Base-by-base conservation (phyloP, 2,888 invertebrate genomes). In the Gasteruption jaculator region DNA sequence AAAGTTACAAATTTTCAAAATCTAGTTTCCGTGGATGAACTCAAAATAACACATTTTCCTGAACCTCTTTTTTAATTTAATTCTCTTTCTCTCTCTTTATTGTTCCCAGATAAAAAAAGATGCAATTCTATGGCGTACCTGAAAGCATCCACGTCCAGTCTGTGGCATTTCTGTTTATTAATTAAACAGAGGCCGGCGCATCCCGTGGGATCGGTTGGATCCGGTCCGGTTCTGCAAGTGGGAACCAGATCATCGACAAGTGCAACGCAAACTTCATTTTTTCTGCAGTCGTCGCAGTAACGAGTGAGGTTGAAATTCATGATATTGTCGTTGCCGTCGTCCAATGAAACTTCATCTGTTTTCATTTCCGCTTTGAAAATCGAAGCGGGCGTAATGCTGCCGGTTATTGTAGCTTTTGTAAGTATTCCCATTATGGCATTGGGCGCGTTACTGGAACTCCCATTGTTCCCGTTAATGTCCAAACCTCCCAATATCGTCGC, bases 191-290 rank as follows among this genome's bases (percentile, higher is more conserved):
- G 58, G 3, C 74, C 74, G 7, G 65, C 71, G 47, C 74, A 74
- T 43, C 81, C 81, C 53, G 81, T 81, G 3, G 80, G 79, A 58
- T 82, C 82, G 8, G 73, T 67, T 3, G 65, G 61, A 58, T 82
- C 81, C 12, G 68, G 54, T 5, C 76, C 72, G 25, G 60, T 58
- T 54, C 73, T 74, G 61, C 83, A 83, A 32, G 74, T 70, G 3
- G 82, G 77, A 32, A 76, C 76, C 34, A 78, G 76, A 56, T 78
- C 81, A 51, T 72, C 76, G 53, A 77, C 76, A 52, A 80, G 74
- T 35, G 81, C 76, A 66, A 82, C 79, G 70, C 83, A 82, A 45
- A 82, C 78, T 69, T 81, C 80, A 4, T 49, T 59, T 14, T 45
- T 12, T 31, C 59, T 42, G 39, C 70, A 70, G 41, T 68, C 65